Evolutionary conservation across 2,113 vertebrate genomes (phyloP).

Genomic region (Oophaga pumilio): DNA sequence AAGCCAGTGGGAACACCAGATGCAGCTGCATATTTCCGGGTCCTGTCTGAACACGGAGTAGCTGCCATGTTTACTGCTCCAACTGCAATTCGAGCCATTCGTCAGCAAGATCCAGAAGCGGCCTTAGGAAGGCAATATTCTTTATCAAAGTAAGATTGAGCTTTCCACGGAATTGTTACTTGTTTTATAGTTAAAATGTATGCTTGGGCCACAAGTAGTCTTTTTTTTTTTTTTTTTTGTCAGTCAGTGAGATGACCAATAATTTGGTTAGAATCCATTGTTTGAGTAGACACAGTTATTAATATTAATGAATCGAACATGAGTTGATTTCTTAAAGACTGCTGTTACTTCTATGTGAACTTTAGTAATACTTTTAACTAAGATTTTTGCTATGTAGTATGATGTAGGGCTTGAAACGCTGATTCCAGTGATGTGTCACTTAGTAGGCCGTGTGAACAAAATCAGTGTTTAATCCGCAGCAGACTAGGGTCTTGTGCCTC

Average conservation of each 20-base stretch:
- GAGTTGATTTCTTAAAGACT: too few relatives aligned
- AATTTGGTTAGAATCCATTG: background rate
- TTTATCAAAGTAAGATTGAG: constrained; percentile 80
- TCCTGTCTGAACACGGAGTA: constrained; percentile 87
- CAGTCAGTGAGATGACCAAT: background rate
- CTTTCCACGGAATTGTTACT: constrained; percentile 2
- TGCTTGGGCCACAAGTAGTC: too few relatives aligned
- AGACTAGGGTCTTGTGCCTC: too few relatives aligned
- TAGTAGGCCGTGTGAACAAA: too few relatives aligned
- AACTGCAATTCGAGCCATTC: constrained; percentile 94
- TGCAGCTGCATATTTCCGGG: constrained; percentile 90
- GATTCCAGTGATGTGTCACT: too few relatives aligned
- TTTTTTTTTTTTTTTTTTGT: too few relatives aligned
- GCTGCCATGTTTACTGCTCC: constrained; percentile 89
- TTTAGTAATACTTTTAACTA: background rate
- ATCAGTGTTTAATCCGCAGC: too few relatives aligned
- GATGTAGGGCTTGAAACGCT: too few relatives aligned
- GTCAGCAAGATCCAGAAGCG: constrained; percentile 90
- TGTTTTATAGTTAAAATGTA: background rate
- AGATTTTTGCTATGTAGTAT: background rate
- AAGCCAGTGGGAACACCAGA: constrained; percentile 97
- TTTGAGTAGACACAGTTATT: background rate
- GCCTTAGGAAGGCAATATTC: constrained; percentile 77
- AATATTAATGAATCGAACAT: too few relatives aligned
- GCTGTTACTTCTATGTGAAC: background rate